Percentiles rank a stretch among this genome's conserved stretches.
Evolutionary conservation across 2,888 invertebrate genomes (phyloP).

Genomic region (Celastrina argiolus): DNA sequence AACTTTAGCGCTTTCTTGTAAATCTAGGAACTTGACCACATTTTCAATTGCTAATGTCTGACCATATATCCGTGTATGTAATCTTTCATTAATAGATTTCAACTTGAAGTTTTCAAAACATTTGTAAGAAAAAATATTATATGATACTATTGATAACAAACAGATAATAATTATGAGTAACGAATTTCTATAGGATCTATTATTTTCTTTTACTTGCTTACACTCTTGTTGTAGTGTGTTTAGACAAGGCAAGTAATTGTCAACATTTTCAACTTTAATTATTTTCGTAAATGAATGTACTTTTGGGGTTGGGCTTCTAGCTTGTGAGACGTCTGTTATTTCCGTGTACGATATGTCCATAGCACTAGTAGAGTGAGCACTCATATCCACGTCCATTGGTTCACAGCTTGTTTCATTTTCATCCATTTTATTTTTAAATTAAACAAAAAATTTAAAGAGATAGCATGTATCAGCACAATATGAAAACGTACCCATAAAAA

Average conservation of each 20-base stretch:
- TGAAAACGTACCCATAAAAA: too few relatives aligned
- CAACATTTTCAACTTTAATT: not conserved
- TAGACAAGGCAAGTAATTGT: not conserved
- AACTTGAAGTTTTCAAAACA: conserved; percentile 50
- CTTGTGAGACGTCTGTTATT: not conserved
- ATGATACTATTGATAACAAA: conserved; percentile 42
- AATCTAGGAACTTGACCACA: conserved; percentile 46
- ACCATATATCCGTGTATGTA: conserved; percentile 53
- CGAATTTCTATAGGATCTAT: not conserved
- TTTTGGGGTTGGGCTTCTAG: not conserved
- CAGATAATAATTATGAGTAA: not conserved
- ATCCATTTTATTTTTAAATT: conserved; percentile 24
- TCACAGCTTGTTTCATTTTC: conserved; percentile 47
- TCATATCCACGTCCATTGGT: conserved; percentile 68
- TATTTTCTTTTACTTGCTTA: not conserved
- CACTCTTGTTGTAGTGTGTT: not conserved
- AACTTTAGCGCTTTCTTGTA: conserved; percentile 47
- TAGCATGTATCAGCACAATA: not conserved
- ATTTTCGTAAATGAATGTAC: not conserved
- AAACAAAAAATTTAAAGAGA: not conserved
- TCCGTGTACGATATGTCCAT: conserved; percentile 56
- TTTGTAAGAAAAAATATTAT: conserved; percentile 39
- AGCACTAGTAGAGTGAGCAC: conserved; percentile 48
- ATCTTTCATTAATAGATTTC: conserved; percentile 38
- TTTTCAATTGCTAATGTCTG: conserved; percentile 49